Percentiles rank a stretch among this genome's conserved stretches.
phyloP scores from a whole-genome alignment of 2,797 vertebrate species.

The Iguana delicatissima region DNA sequence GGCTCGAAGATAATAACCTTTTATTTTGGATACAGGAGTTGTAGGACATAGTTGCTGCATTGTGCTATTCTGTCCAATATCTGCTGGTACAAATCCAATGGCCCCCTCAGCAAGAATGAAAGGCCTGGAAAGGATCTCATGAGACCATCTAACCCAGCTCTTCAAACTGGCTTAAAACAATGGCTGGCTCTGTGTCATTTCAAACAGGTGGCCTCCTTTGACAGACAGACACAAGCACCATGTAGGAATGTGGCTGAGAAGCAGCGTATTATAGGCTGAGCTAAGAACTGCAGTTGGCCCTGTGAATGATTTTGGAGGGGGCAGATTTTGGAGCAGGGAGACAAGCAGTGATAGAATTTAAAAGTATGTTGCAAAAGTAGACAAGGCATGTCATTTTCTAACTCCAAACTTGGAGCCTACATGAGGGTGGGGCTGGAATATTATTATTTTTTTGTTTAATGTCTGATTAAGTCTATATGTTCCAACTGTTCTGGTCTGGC shows the following conservation, averaged over 20 bases:
- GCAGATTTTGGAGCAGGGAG: background rate
- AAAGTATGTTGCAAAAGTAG: background rate
- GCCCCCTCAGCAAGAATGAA: background rate
- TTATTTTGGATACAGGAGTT: constrained; percentile 1
- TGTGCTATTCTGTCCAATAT: background rate
- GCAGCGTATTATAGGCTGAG: too few relatives aligned
- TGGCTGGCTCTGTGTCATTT: background rate
- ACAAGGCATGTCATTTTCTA: background rate
- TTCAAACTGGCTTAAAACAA: background rate
- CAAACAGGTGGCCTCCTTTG: background rate
- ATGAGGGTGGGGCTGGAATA: background rate
- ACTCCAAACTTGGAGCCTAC: background rate
- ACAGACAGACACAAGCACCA: background rate
- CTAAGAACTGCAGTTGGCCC: background rate
- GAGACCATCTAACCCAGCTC: background rate
- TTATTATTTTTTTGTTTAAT: background rate
- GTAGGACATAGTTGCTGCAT: constrained; percentile 9
- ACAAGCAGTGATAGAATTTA: background rate
- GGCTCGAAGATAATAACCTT: constrained; percentile 21
- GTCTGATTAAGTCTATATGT: too few relatives aligned
- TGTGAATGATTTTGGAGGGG: background rate
- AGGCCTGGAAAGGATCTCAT: background rate
- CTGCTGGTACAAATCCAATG: background rate
- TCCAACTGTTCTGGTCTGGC: too few relatives aligned
- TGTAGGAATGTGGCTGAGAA: background rate